These are phyloP conservation scores for Catotricha subobsoleta DNA, from an alignment of 2,888 invertebrate genomes.

Conservation along the genomic window DNA sequence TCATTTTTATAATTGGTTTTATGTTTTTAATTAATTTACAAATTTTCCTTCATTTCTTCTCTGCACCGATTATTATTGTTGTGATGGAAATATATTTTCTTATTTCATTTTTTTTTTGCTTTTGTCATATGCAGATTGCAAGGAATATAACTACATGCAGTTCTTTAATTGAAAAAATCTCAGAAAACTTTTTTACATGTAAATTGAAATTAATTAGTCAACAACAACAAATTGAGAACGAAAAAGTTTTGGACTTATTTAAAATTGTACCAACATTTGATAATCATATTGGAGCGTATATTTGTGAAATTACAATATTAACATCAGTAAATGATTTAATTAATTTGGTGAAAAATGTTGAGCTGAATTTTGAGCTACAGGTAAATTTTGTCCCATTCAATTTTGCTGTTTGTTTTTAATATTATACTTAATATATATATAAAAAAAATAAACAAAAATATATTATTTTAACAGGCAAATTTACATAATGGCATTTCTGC, in stretches of 20 bases:
- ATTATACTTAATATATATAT: too few species aligned
- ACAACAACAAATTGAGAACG: conserved; percentile 15
- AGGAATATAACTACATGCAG: conserved; percentile 24
- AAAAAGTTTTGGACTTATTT: conserved; percentile 22
- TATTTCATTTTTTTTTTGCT: too few species aligned
- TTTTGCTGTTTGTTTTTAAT: too few species aligned
- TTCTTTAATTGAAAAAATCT: conserved; percentile 18
- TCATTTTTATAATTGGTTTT: too few species aligned
- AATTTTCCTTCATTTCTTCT: not conserved
- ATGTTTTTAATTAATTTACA: too few species aligned
- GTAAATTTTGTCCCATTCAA: conserved; percentile 18
- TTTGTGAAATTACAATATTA: conserved; percentile 22
- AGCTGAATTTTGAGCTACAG: conserved; percentile 25
- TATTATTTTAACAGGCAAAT: conserved; percentile 17
- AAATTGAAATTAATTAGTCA: conserved; percentile 17
- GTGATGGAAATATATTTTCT: conserved; percentile 8
- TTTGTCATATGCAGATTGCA: conserved; percentile 25
- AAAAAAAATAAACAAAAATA: conserved; percentile 6
- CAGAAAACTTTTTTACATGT: conserved; percentile 23
- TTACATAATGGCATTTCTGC: conserved; percentile 23
- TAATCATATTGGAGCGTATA: conserved; percentile 20
- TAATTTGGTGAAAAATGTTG: conserved; percentile 22
- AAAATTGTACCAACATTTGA: conserved; percentile 23
- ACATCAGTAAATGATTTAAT: conserved; percentile 22
- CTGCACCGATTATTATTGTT: not conserved